These are phyloP conservation scores for Nomada lathburiana DNA, from an alignment of 2,888 invertebrate genomes.

Conservation along the genomic window DNA sequence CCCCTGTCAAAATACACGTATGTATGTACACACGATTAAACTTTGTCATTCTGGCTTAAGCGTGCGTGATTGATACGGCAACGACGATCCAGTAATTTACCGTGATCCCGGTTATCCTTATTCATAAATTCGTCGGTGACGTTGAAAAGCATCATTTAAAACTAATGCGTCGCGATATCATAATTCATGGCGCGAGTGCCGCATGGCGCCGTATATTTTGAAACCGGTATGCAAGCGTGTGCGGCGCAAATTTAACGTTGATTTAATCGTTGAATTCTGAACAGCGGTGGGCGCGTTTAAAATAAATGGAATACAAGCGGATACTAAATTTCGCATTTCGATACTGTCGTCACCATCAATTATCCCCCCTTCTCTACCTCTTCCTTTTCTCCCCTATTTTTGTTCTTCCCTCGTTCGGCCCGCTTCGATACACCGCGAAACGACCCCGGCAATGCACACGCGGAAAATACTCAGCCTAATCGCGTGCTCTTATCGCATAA, in stretches of 20 bases:
- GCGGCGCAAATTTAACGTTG: constrained; percentile 45
- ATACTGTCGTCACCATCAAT: constrained; percentile 33
- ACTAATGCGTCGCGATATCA: constrained; percentile 52
- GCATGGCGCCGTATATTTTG: constrained; percentile 25
- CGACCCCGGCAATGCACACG: background rate
- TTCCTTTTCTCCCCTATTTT: background rate
- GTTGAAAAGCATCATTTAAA: constrained; percentile 55
- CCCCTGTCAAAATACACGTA: constrained; percentile 9
- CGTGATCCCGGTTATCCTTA: constrained; percentile 46
- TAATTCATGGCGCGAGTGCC: constrained; percentile 44
- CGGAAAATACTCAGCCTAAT: background rate
- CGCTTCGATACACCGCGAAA: background rate
- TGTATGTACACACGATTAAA: background rate
- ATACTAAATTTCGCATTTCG: constrained; percentile 23
- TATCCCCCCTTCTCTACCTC: background rate
- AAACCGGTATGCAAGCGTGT: constrained; percentile 32
- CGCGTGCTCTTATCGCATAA: constrained; percentile 17
- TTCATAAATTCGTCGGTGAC: constrained; percentile 56
- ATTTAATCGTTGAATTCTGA: constrained; percentile 50
- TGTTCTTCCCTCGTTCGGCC: too few species aligned
- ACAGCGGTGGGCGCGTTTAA: constrained; percentile 20
- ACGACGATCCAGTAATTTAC: constrained; percentile 38
- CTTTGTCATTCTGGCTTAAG: background rate
- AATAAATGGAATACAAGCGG: constrained; percentile 36
- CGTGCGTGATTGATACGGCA: constrained; percentile 40